Evolutionary conservation across 1,140 invertebrate species (phyloP).

Genomic region (Drosophila virilis): DNA sequence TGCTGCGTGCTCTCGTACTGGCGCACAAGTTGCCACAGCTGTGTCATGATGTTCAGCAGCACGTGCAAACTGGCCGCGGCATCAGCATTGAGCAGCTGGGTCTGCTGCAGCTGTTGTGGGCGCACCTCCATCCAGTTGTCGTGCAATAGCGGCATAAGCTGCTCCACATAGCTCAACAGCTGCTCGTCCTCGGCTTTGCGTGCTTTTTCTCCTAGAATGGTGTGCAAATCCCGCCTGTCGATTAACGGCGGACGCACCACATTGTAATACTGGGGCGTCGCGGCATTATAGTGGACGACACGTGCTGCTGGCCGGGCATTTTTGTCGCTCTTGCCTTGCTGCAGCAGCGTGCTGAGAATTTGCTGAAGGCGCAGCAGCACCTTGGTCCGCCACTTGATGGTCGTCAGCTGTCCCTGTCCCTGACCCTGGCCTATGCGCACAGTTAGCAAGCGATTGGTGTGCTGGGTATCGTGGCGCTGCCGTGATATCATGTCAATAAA

Average conservation of each 20-base stretch:
- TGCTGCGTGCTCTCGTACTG: conserved; percentile 74
- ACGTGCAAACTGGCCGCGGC: conserved; percentile 86
- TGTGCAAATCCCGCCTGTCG: conserved; percentile 36
- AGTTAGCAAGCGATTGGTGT: conserved; percentile 87
- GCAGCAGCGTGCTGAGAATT: conserved; percentile 86
- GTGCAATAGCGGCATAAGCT: conserved; percentile 89
- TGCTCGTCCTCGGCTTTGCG: conserved; percentile 39
- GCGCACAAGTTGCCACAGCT: conserved; percentile 86
- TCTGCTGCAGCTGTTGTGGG: conserved; percentile 82
- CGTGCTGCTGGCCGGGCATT: not conserved
- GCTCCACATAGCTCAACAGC: conserved; percentile 85
- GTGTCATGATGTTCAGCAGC: conserved; percentile 86
- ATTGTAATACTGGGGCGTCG: conserved; percentile 56
- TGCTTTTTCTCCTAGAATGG: conserved; percentile 39
- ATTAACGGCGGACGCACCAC: conserved; percentile 8
- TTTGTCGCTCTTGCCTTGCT: conserved; percentile 29
- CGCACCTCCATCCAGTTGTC: conserved; percentile 90
- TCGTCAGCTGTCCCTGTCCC: conserved; percentile 87
- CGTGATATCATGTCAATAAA: conserved; percentile 93
- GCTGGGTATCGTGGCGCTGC: conserved; percentile 86
- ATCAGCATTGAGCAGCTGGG: conserved; percentile 85
- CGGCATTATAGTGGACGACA: conserved; percentile 45
- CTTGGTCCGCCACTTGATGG: conserved; percentile 90
- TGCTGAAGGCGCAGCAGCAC: conserved; percentile 88
- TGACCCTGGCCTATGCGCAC: conserved; percentile 87